Percentiles rank a stretch among this genome's conserved stretches.
Conservation (phyloP, 2,888 invertebrate species). For the Galerucella pusilla region DNA sequence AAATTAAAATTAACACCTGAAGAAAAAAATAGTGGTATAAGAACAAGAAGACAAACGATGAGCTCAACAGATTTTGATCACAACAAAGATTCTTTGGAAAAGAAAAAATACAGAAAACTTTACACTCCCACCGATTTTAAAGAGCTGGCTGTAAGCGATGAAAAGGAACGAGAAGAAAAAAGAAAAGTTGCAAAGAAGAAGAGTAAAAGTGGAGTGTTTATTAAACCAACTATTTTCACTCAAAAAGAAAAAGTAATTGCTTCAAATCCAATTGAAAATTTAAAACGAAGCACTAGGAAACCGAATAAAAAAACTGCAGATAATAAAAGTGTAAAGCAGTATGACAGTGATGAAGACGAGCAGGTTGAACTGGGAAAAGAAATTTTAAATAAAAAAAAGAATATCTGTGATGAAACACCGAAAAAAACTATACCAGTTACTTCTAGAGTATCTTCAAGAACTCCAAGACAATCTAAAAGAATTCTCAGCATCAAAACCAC, state of each 20-base stretch:
- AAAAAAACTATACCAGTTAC: too few relatives aligned
- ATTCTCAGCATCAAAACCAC: conserved; percentile 21
- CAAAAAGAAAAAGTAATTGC: conserved; percentile 31
- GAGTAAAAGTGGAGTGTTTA: conserved; percentile 32
- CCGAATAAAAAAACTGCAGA: too few relatives aligned
- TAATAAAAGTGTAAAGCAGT: too few relatives aligned
- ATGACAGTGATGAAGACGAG: conserved; percentile 47
- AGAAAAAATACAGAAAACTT: conserved; percentile 42
- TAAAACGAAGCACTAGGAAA: conserved; percentile 3
- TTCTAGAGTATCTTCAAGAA: neutral
- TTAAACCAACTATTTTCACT: conserved; percentile 28
- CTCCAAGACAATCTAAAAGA: conserved; percentile 10
- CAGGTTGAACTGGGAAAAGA: conserved; percentile 48
- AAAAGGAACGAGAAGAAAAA: conserved; percentile 46
- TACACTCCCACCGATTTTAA: conserved; percentile 50
- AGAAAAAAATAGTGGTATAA: neutral
- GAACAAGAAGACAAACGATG: conserved; percentile 1
- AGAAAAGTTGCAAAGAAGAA: conserved; percentile 37
- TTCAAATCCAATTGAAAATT: conserved; percentile 4
- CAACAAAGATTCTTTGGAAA: conserved; percentile 16
- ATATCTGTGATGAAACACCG: neutral
- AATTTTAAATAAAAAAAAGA: conserved; percentile 36
- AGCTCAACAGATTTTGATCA: neutral
- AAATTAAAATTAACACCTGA: neutral
- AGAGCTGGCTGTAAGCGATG: conserved; percentile 38